Percentiles rank a stretch among this genome's conserved stretches.
phyloP scores from a whole-genome alignment of 1,140 invertebrate genomes.

The Drosophila parvula region DNA sequence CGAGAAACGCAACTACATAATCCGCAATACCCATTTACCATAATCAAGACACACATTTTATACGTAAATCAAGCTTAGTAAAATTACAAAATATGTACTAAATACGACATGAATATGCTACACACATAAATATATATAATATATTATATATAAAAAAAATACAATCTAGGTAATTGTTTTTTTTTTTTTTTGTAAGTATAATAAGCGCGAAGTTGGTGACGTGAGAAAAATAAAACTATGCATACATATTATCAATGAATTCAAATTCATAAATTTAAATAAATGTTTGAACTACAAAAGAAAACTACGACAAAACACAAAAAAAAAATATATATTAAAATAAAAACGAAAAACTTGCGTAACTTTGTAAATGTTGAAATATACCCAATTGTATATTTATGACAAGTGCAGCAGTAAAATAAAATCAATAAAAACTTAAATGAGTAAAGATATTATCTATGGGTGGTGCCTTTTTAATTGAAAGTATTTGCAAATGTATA shows the following conservation, averaged over 20 bases:
- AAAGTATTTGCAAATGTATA: neutral
- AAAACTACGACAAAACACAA: slow-evolving; percentile 23
- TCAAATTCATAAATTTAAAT: slow-evolving; percentile 75
- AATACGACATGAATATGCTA: slow-evolving; percentile 48
- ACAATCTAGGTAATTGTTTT: slow-evolving; percentile 62
- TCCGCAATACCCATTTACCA: slow-evolving; percentile 30
- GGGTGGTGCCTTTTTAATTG: slow-evolving; percentile 4
- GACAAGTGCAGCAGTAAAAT: slow-evolving; percentile 51
- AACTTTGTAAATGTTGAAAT: slow-evolving; percentile 80
- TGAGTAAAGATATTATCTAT: slow-evolving; percentile 48
- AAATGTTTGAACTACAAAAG: slow-evolving; percentile 51
- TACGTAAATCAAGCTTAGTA: slow-evolving; percentile 78
- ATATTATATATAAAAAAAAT: slow-evolving; percentile 21
- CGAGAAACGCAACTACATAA: slow-evolving; percentile 33
- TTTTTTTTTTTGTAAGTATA: slow-evolving; percentile 75
- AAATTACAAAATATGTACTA: slow-evolving; percentile 62
- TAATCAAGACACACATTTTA: slow-evolving; percentile 66
- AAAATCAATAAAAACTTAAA: slow-evolving; percentile 75
- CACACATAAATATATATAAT: slow-evolving; percentile 40
- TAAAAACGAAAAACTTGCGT: slow-evolving; percentile 28
- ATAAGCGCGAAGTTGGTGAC: slow-evolving; percentile 32
- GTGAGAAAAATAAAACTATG: slow-evolving; percentile 52
- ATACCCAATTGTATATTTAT: slow-evolving; percentile 77
- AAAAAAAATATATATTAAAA: slow-evolving; percentile 18
- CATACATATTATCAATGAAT: slow-evolving; percentile 78